Evolutionary conservation across 1,140 invertebrate species (phyloP), one percentile per base, ranked within the genome.

Genomic region (Aphis gossypii): DNA sequence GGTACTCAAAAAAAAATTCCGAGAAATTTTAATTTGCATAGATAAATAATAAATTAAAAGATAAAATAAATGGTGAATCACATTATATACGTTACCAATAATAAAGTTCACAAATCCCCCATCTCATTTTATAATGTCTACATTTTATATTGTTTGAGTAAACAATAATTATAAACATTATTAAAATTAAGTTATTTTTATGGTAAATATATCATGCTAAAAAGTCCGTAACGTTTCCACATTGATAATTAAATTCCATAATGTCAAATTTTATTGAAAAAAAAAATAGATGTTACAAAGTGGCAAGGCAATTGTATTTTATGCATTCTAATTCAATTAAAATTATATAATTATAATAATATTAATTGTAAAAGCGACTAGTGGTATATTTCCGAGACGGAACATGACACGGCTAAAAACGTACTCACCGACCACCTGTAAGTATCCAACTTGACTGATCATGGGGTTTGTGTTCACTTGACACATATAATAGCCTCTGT

Each of bases 401-500:
- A 7, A 94, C 35, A 48, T 7, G 23, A 56, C 93, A 38, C 20
- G 9, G 30, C 3, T 18, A 54, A 56, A 89, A 38, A 20, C 9
- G 6, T 23, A 96, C 97, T 97, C 95, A 99, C 98, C 98, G 89
- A 99, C 98, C 94, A 99, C 98, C 96, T 99, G 97, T 11, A 99
- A 96, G 95, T 98, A 98, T 93, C 98, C 98, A 21, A 98, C 97
- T 96, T 98, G 98, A 95, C 97, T 98, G 94, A 98, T 98, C 98
- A 99, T 99, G 0, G 98, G 98, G 95, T 98, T 98, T n/a, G 98
- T 98, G 95, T 99, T 99, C 93, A 99, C 97, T 96, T 98, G 97
- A 95, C 98, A 98, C 97, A 98, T 98, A 95, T 98, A 98, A 95
- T 98, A 98, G 21, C 98, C 98, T 83, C 98, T 96, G 95, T 98